phyloP scores from a whole-genome alignment of 2,888 invertebrate species.

The Malthinus seriepunctatus region DNA sequence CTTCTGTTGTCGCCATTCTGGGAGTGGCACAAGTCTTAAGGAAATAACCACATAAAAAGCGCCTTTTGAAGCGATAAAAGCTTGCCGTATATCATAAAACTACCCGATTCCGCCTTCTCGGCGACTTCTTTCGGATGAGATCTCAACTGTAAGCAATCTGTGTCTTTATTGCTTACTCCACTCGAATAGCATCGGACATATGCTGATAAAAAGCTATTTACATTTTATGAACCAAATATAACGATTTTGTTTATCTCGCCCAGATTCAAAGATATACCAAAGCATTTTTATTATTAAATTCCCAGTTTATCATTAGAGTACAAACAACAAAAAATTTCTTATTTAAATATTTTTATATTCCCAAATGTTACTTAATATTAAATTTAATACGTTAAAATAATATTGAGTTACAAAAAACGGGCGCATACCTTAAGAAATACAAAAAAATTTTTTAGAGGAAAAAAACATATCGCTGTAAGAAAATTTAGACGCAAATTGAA shows the following conservation, averaged over 20 bases:
- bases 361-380: too few species aligned
- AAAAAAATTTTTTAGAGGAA: too few species aligned
- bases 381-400: too few species aligned
- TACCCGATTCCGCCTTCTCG: conserved; percentile 37
- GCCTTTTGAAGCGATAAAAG: conserved; percentile 39
- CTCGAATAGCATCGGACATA: conserved; percentile 41
- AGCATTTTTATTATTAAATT: too few species aligned
- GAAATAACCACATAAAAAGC: conserved; percentile 34
- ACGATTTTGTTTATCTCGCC: conserved; percentile 40
- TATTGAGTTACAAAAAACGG: too few species aligned
- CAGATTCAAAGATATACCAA: neutral
- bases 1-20: conserved; percentile 34
- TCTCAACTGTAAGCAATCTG: conserved; percentile 43
- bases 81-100: conserved; percentile 37
- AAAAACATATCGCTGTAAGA: too few species aligned
- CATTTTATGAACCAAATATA: conserved; percentile 47
- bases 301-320: too few species aligned
- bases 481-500: too few species aligned
- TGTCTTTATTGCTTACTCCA: conserved; percentile 37
- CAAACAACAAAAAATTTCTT: too few species aligned
- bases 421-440: too few species aligned
- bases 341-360: too few species aligned
- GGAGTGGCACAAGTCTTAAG: conserved; percentile 33
- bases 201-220: conserved; percentile 45
- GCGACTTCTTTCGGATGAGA: conserved; percentile 40